Percentiles rank a stretch among this genome's conserved stretches.
Evolutionary conservation across 2,888 invertebrate species (phyloP).

Genomic region (Agonopterix arenella): DNA sequence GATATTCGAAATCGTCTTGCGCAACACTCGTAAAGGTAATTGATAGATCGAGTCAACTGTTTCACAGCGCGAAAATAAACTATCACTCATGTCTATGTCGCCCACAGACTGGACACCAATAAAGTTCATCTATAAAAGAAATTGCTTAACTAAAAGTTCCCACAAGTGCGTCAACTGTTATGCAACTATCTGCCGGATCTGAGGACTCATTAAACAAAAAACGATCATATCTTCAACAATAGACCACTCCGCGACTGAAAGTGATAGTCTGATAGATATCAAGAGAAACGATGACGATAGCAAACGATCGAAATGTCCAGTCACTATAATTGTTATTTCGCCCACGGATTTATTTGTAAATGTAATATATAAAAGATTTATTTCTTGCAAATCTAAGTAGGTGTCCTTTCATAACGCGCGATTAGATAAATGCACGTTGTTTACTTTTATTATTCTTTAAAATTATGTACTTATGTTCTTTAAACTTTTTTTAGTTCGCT

Average conservation of each 20-base stretch:
- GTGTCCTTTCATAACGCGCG: too few species aligned
- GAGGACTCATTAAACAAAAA: constrained; percentile 62
- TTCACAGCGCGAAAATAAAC: constrained; percentile 25
- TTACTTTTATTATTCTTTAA: too few species aligned
- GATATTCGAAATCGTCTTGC: constrained; percentile 7
- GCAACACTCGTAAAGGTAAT: constrained; percentile 19
- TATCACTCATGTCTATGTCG: constrained; percentile 13
- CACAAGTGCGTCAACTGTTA: constrained; percentile 65
- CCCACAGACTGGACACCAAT: constrained; percentile 20
- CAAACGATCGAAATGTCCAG: constrained; percentile 41
- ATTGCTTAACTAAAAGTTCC: constrained; percentile 52
- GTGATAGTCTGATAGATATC: constrained; percentile 68
- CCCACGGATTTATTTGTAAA: too few species aligned
- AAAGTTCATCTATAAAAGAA: constrained; percentile 29
- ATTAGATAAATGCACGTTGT: too few species aligned
- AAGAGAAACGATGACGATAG: constrained; percentile 48
- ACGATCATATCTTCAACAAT: constrained; percentile 65
- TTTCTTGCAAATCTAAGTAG: too few species aligned
- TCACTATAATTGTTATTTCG: constrained; percentile 25
- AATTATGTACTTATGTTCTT: too few species aligned
- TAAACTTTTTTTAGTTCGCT: too few species aligned
- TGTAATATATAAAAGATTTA: too few species aligned
- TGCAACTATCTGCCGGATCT: constrained; percentile 68
- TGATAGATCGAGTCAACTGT: constrained; percentile 30
- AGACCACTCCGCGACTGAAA: constrained; percentile 65